phyloP scores from a whole-genome alignment of 2,888 invertebrate genomes.

The Drosophila robusta region DNA sequence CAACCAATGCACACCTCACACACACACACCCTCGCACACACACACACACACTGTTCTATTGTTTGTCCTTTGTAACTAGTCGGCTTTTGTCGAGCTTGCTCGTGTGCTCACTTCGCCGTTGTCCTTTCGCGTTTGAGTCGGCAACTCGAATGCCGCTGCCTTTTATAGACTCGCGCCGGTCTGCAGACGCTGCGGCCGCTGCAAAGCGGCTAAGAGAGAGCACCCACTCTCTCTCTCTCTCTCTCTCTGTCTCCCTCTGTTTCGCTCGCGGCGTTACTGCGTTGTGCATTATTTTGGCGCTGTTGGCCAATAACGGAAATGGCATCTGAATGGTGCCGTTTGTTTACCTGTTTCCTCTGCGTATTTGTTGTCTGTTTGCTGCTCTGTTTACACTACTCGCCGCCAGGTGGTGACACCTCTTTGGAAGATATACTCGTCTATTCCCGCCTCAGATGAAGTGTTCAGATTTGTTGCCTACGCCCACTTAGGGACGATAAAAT shows the following conservation, averaged over 20 bases:
- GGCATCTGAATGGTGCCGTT: slow-evolving; percentile 46
- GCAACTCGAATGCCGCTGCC: slow-evolving; percentile 71
- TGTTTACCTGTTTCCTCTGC: slow-evolving; percentile 48
- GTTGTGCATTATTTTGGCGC: slow-evolving; percentile 42
- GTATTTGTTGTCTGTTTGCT: slow-evolving; percentile 16
- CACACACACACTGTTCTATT: neutral
- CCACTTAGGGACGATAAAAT: too few species aligned
- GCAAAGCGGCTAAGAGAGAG: slow-evolving; percentile 37
- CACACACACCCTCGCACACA: slow-evolving; percentile 24
- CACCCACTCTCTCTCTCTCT: slow-evolving; percentile 1
- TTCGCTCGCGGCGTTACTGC: slow-evolving; percentile 9
- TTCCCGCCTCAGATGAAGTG: too few species aligned
- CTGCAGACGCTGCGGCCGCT: slow-evolving; percentile 33
- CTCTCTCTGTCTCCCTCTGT: slow-evolving; percentile 6
- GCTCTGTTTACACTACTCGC: slow-evolving; percentile 40
- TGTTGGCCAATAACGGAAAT: slow-evolving; percentile 46
- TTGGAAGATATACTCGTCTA: too few species aligned
- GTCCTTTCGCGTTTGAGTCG: slow-evolving; percentile 81
- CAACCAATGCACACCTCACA: neutral
- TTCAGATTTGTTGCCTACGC: too few species aligned
- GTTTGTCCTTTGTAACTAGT: slow-evolving; percentile 16
- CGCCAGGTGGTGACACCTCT: slow-evolving; percentile 55
- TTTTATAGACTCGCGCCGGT: slow-evolving; percentile 81
- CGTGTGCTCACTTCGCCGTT: slow-evolving; percentile 65
- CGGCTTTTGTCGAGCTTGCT: slow-evolving; percentile 48